Conservation (phyloP, 2,888 invertebrate species). For the Drepana falcataria region DNA sequence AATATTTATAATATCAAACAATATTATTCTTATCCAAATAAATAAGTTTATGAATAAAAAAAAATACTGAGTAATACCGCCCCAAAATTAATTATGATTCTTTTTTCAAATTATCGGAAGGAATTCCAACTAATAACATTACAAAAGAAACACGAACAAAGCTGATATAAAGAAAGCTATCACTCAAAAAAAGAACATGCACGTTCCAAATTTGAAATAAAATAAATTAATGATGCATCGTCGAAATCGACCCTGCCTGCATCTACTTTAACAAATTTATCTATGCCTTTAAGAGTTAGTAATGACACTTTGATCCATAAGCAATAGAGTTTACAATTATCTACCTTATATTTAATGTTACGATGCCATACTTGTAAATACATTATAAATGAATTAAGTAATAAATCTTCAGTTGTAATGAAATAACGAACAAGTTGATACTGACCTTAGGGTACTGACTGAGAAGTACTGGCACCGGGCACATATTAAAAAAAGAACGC, state of each 20-base stretch:
- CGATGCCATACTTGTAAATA: neutral
- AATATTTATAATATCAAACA: too few species aligned
- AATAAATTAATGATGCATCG: conserved; percentile 46
- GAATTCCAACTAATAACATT: conserved; percentile 11
- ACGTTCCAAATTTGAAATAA: conserved; percentile 38
- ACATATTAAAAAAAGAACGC: neutral
- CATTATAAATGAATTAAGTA: conserved; percentile 1
- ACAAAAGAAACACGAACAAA: conserved; percentile 10
- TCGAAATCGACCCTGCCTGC: conserved; percentile 6
- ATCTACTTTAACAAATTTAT: conserved; percentile 3
- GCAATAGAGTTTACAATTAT: neutral
- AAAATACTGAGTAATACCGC: too few species aligned
- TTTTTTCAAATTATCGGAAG: neutral
- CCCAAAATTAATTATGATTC: too few species aligned
- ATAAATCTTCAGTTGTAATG: conserved; percentile 1
- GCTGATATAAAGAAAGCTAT: conserved; percentile 27
- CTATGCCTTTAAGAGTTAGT: neutral
- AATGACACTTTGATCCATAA: neutral
- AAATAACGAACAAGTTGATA: neutral
- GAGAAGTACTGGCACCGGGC: neutral
- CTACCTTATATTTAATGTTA: too few species aligned
- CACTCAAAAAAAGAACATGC: conserved; percentile 26
- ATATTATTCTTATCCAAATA: too few species aligned
- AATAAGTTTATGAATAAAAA: neutral
- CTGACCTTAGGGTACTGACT: neutral